phyloP scores from a whole-genome alignment of 2,888 invertebrate genomes.

The Anthophora plumipes region DNA sequence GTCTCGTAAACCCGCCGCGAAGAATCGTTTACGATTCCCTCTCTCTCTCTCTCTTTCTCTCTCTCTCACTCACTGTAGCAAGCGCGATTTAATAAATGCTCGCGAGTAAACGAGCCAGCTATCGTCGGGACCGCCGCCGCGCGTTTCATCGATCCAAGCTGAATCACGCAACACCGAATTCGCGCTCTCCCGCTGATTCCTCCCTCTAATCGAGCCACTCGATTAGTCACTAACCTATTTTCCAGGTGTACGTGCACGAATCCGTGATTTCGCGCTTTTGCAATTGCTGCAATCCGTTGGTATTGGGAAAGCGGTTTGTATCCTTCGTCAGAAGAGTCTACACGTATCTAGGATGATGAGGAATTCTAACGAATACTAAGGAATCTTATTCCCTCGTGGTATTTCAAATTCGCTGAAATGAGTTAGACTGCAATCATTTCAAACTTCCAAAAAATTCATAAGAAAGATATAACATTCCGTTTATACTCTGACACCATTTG shows the following conservation, averaged over 20 bases:
- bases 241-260: background rate
- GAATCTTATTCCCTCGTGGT: no score
- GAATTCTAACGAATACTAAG: no score
- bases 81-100: conserved; percentile 66
- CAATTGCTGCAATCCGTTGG: background rate
- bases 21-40: conserved; percentile 55
- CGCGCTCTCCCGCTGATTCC: background rate
- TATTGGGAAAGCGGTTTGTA: background rate
- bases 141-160: conserved; percentile 48
- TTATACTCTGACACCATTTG: no score
- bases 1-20: conserved; percentile 55
- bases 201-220: conserved; percentile 5
- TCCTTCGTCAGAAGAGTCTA: no score
- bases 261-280: background rate
- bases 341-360: no score
- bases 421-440: no score
- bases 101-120: conserved; percentile 47
- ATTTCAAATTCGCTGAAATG: no score
- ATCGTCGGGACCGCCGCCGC: conserved; percentile 55
- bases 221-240: conserved; percentile 17
- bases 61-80: background rate
- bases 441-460: no score
- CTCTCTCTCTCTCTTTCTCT: background rate
- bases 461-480: no score
- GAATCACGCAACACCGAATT: conserved; percentile 46